Evolutionary conservation across 1,140 invertebrate genomes (phyloP), one percentile per base, ranked within the genome.

Genomic region (Drosophila triauraria): DNA sequence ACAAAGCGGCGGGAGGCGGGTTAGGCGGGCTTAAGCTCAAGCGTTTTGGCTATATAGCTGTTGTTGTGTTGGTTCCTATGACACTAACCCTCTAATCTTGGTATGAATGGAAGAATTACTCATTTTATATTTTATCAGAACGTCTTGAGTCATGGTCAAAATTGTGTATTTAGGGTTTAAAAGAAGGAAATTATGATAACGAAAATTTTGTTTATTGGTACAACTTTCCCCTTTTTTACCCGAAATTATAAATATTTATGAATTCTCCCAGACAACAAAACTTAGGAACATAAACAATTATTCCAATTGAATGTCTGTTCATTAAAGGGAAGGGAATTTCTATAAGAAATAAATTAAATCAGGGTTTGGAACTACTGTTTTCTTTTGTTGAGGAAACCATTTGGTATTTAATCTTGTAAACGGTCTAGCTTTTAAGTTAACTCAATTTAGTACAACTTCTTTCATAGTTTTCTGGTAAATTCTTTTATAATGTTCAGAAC

Each of bases 11-110:
- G 51, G 51, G 56, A 48, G n/a, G 48, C 47, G 44, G 43, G 59
- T 80, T 57, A 74, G 70, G 70, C 70, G 20, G 20, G 20, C 6
- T 48, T 32, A 60, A 43, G 35, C 42, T 48, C 12, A 63, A 58
- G 72, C 57, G 58, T 23, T 2, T 35, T 9, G n/a, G 7, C 53
- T 17, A 35, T 20, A 15, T 54, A 38, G 20, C 23, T 20, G 27
- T n/a, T 20, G 27, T n/a, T 25, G 23, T 47, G 50, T 59, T 67
- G 53, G 53, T 58, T 50, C 59, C n/a, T 17, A 27, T n/a, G 20
- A 13, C 7, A 13, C 12, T 20, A 42, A 40, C 12, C 20, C 10
- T 46, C 6, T 54, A 13, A 64, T 60, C 10, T 32, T 27, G 8
- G 4, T 15, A 32, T 3, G n/a, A 12, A 13, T 15, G 6, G 1